These are phyloP conservation scores for Drosophila cardini DNA, from an alignment of 1,140 invertebrate genomes.

Conservation along the genomic window DNA sequence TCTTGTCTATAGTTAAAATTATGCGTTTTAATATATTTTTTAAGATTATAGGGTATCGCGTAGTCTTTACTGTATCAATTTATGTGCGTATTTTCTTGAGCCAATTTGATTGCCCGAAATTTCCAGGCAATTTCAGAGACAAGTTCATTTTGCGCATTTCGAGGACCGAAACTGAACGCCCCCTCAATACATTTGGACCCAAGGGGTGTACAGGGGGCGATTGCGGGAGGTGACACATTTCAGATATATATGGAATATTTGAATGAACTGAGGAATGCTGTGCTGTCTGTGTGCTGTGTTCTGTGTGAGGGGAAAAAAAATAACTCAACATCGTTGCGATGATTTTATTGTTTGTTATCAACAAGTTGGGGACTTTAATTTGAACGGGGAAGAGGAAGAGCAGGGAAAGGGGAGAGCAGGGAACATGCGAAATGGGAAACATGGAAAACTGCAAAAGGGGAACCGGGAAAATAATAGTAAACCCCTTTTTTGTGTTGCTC, in stretches of 20 bases:
- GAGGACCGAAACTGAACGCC: slow-evolving; percentile 9
- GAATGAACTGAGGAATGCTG: slow-evolving; percentile 24
- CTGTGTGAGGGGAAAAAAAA: slow-evolving; percentile 18
- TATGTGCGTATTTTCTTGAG: not conserved
- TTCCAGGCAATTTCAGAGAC: slow-evolving; percentile 42
- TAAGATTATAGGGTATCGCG: not conserved
- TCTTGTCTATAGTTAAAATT: too few relatives aligned
- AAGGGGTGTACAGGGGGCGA: not conserved
- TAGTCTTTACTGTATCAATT: slow-evolving; percentile 1
- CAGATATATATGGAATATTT: slow-evolving; percentile 24
- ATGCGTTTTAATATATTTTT: not conserved
- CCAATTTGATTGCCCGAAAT: slow-evolving; percentile 34
- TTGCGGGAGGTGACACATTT: not conserved
- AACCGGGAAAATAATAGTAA: not conserved
- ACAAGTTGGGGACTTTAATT: slow-evolving; percentile 44
- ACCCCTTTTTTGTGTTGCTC: not conserved
- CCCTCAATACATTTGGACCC: not conserved
- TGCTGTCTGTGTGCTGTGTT: slow-evolving; percentile 6
- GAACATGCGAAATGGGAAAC: too few relatives aligned
- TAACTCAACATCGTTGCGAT: slow-evolving; percentile 11
- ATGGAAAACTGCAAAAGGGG: not conserved
- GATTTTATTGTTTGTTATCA: slow-evolving; percentile 17
- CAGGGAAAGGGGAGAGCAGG: not conserved
- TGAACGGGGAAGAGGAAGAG: slow-evolving; percentile 2
- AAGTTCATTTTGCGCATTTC: slow-evolving; percentile 24